Conservation (phyloP, 2,888 invertebrate species). For the Aphodius granarius region DNA sequence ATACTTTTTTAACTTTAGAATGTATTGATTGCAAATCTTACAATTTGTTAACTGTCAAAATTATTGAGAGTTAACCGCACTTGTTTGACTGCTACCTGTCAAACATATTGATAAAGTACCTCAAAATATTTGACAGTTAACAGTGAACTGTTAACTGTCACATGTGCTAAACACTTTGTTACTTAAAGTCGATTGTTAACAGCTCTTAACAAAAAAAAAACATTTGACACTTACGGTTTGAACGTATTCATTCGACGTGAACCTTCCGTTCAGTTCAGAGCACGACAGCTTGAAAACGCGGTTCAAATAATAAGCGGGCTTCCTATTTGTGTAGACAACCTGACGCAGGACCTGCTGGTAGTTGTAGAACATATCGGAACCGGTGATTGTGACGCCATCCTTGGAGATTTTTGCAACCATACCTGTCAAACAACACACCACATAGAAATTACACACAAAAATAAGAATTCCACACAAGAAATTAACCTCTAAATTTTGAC, state of each 20-base stretch:
- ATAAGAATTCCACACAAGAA: neutral
- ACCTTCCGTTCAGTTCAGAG: conserved; percentile 89
- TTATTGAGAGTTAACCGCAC: neutral
- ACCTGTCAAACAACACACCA: too few species aligned
- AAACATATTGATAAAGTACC: neutral
- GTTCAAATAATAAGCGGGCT: conserved; percentile 94
- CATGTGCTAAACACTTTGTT: neutral
- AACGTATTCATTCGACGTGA: conserved; percentile 94
- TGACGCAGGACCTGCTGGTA: conserved; percentile 78
- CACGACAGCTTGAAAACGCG: conserved; percentile 95
- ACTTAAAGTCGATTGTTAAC: too few species aligned
- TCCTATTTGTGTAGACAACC: conserved; percentile 92
- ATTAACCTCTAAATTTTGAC: neutral
- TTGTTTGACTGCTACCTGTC: too few species aligned
- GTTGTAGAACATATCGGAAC: conserved; percentile 76
- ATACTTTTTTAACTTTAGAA: neutral
- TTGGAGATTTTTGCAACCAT: conserved; percentile 80
- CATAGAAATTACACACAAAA: too few species aligned
- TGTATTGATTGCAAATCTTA: too few species aligned
- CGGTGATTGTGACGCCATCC: conserved; percentile 82
- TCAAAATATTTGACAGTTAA: neutral
- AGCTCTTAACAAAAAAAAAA: too few species aligned
- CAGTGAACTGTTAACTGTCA: neutral
- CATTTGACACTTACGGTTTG: conserved; percentile 84
- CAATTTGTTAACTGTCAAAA: neutral